Evolutionary conservation across 2,888 invertebrate genomes (phyloP).

Genomic region (Papilio elwesi): DNA sequence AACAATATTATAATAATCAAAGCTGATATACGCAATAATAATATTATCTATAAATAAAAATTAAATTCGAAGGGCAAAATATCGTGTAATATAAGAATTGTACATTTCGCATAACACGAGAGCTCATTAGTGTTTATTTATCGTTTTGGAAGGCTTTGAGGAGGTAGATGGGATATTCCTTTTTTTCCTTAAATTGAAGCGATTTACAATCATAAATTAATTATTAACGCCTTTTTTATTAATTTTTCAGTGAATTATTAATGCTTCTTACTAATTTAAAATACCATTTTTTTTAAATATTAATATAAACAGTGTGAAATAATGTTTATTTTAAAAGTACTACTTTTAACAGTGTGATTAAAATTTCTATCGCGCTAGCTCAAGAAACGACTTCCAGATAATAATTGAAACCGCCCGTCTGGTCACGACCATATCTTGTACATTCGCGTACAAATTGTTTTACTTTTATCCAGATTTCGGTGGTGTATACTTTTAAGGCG

Average conservation of each 20-base stretch:
- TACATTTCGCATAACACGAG: conserved; percentile 61
- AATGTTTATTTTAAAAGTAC: conserved; percentile 50
- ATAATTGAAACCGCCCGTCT: conserved; percentile 81
- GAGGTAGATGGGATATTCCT: conserved; percentile 81
- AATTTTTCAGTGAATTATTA: too few species aligned
- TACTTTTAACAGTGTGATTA: conserved; percentile 69
- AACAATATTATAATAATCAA: neutral
- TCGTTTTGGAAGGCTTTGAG: conserved; percentile 81
- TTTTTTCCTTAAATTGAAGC: conserved; percentile 76
- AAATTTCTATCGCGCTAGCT: conserved; percentile 69
- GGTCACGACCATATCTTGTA: conserved; percentile 77
- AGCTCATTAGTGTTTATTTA: conserved; percentile 81
- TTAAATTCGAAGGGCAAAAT: conserved; percentile 44
- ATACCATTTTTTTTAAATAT: neutral
- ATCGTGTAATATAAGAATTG: conserved; percentile 62
- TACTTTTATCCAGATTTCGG: neutral
- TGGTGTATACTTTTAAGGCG: neutral
- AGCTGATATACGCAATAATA: neutral
- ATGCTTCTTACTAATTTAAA: too few species aligned
- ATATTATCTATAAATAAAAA: neutral
- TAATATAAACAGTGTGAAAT: conserved; percentile 41
- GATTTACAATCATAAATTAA: conserved; percentile 36
- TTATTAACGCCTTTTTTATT: too few species aligned
- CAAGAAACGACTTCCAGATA: conserved; percentile 78
- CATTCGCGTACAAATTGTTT: conserved; percentile 52